Evolutionary conservation across 2,888 invertebrate genomes (phyloP), one percentile per base, ranked within the genome.

Genomic region (Ametastegia equiseti): DNA sequence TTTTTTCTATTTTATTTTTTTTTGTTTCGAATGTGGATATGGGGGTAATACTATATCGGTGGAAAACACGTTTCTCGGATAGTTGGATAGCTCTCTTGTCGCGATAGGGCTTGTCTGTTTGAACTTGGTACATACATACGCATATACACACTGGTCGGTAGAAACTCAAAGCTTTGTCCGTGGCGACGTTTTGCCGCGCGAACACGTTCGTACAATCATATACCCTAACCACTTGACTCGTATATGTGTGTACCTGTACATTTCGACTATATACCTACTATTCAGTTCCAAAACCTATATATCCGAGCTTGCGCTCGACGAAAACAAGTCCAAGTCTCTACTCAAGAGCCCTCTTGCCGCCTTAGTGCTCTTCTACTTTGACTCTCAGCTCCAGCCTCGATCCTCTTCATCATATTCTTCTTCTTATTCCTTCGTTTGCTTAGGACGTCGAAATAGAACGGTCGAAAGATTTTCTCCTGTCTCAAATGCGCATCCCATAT

Each of bases 101-200:
- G 3, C 60, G 78, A 78, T 78, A 78, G 42, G 42, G 54, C 36
- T 1, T 50, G 7, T 50, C 7, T 78, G 78, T 78, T 78, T 78
- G 42, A 63, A 78, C 78, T 54, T 7, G 30, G 65, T 54, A 75
- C 50, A 78, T 60, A 78, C 27, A 6, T 0, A n/a, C 23, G 11
- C 27, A 6, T 0, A n/a, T 39, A 23, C 19, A 36, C 13, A 36
- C 13, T 4, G 11, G 27, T n/a, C 42, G 78, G 45, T 27, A 78
- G 42, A 60, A 1, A 15, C 27, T 78, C 78, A 78, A 78, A 78
- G 78, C 78, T 78, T 78, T 78, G 78, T 77, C 15, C 60, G 33
- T 13, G 19, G 33, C 54, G 15, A 54, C 45, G 27, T 39, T 77
- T 77, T 39, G 60, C 57, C 39, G 77, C 42, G 57, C 5, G 69